These are phyloP conservation scores for Lophius americanus DNA, from an alignment of 2,797 vertebrate species.

Conservation along the genomic window DNA sequence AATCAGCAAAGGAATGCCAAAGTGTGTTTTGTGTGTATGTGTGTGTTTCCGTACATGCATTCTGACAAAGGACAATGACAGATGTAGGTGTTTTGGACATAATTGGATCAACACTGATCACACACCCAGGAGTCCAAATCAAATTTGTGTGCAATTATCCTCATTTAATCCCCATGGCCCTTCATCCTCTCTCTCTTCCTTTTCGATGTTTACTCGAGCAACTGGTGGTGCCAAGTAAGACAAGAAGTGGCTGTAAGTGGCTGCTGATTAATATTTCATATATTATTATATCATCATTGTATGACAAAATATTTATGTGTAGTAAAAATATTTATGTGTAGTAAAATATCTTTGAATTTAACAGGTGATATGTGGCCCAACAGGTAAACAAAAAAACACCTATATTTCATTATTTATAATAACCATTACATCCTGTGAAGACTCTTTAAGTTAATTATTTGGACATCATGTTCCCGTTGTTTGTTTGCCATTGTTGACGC, in stretches of 20 bases:
- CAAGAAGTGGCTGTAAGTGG: slow-evolving; percentile 21
- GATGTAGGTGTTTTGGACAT: slow-evolving; percentile 8
- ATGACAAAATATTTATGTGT: neutral
- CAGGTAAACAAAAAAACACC: neutral
- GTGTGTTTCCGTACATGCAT: neutral
- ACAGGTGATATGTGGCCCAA: neutral
- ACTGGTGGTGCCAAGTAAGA: slow-evolving; percentile 7
- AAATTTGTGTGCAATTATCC: slow-evolving; percentile 21
- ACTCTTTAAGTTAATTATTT: slow-evolving; percentile 8
- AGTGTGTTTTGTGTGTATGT: neutral
- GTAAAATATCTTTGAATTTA: neutral
- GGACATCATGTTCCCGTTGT: neutral
- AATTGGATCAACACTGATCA: slow-evolving; percentile 31
- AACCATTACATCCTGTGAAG: too few relatives aligned
- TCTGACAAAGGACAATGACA: neutral
- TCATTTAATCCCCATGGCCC: slow-evolving; percentile 13
- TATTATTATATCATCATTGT: neutral
- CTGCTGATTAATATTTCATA: slow-evolving; percentile 3
- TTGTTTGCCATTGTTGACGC: slow-evolving; percentile 32
- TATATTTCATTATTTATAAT: too few relatives aligned
- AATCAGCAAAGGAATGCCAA: slow-evolving; percentile 29
- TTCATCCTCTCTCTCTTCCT: slow-evolving; percentile 7
- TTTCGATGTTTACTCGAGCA: slow-evolving; percentile 25
- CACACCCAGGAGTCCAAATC: slow-evolving; percentile 27
- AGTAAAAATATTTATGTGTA: accelerated